Conservation (phyloP, 2,888 invertebrate species). For the Candidula unifasciata region DNA sequence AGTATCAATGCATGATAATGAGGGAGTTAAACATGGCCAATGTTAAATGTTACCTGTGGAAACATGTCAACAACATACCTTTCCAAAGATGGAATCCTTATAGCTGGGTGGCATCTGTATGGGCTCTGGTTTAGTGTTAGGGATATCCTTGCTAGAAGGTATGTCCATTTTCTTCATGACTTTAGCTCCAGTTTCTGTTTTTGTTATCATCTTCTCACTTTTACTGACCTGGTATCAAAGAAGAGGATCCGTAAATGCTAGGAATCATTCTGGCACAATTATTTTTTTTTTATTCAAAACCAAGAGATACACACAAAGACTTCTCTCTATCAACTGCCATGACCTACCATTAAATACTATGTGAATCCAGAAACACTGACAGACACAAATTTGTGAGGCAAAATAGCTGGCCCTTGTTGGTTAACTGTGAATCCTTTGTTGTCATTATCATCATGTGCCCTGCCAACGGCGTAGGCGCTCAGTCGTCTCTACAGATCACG, state of each 20-base stretch:
- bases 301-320: not conserved
- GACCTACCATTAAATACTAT: too few species aligned
- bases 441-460: too few species aligned
- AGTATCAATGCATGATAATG: too few species aligned
- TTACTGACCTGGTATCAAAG: slow-evolving; percentile 54
- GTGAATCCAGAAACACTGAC: too few species aligned
- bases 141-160: slow-evolving; percentile 40
- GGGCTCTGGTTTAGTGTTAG: slow-evolving; percentile 66
- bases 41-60: too few species aligned
- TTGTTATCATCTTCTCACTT: slow-evolving; percentile 67
- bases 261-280: not conserved
- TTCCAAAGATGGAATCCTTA: slow-evolving; percentile 69
- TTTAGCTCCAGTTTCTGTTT: slow-evolving; percentile 65
- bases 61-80: slow-evolving; percentile 58
- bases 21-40: too few species aligned
- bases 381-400: too few species aligned
- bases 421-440: too few species aligned
- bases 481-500: too few species aligned
- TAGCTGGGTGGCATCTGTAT: slow-evolving; percentile 77
- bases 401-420: too few species aligned
- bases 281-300: not conserved
- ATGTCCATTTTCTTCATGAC: slow-evolving; percentile 68
- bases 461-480: too few species aligned
- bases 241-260: not conserved
- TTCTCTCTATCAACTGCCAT: not conserved